A percentile compares a stretch with the other conserved stretches of the same genome.
These are phyloP conservation scores for Drosophila carrolli DNA, from an alignment of 1,140 invertebrate species.

Conservation along the genomic window DNA sequence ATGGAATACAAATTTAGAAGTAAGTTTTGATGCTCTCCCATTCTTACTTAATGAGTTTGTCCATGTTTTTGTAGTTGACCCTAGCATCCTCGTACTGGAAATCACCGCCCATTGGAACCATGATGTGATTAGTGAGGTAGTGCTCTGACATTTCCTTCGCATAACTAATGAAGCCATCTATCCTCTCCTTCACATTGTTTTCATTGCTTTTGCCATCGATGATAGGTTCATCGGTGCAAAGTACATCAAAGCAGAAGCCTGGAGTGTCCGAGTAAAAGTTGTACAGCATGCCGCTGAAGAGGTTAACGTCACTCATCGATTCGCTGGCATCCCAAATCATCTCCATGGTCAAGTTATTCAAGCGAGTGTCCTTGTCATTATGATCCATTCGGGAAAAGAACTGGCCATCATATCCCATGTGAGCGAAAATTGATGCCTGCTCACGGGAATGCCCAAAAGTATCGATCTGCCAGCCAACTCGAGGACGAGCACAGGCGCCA, in stretches of 20 bases:
- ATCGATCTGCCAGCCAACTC: constrained; percentile 96
- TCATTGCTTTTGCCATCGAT: constrained; percentile 90
- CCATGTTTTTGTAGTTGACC: constrained; percentile 94
- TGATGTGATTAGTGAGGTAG: constrained; percentile 90
- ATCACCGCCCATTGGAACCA: constrained; percentile 97
- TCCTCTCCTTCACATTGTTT: constrained; percentile 89
- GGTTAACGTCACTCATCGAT: constrained; percentile 87
- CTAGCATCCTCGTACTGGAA: constrained; percentile 95
- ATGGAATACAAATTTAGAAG: too few relatives aligned
- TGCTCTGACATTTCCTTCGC: constrained; percentile 85
- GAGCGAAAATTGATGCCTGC: constrained; percentile 93
- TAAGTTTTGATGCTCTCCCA: not conserved
- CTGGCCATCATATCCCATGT: constrained; percentile 94
- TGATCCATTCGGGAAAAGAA: constrained; percentile 96
- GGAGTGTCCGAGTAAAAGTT: constrained; percentile 93
- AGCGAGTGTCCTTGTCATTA: constrained; percentile 90
- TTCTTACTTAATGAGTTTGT: constrained; percentile 93
- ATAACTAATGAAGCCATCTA: constrained; percentile 87
- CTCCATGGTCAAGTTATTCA: constrained; percentile 86
- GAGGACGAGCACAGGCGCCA: constrained; percentile 92
- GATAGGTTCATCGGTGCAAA: constrained; percentile 93
- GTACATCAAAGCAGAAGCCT: constrained; percentile 95
- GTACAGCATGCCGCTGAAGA: constrained; percentile 91
- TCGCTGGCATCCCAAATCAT: constrained; percentile 87
- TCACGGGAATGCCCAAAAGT: constrained; percentile 96